phyloP scores from a whole-genome alignment of 2,797 vertebrate genomes.

The Scolopax bukidnonensis region DNA sequence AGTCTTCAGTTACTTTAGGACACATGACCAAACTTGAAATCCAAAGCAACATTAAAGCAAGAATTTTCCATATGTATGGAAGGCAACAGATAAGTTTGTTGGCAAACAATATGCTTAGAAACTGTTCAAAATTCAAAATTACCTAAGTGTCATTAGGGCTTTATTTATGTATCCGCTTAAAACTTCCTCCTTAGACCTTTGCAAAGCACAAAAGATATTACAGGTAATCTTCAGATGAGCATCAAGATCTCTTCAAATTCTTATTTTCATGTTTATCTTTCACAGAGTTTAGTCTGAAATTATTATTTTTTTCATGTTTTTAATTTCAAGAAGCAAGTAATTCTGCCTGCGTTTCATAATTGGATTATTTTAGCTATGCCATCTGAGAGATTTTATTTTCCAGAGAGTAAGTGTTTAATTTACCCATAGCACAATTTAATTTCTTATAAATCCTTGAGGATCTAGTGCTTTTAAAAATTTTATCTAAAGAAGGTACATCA shows the following conservation, averaged over 20 bases:
- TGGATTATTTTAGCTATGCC: not conserved
- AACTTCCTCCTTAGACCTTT: not conserved
- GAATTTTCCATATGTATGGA: not conserved
- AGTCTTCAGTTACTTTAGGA: not conserved
- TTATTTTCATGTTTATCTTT: not conserved
- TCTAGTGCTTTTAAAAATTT: not conserved
- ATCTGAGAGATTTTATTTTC: not conserved
- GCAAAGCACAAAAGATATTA: not conserved
- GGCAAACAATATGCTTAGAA: not conserved
- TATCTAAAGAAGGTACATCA: not conserved
- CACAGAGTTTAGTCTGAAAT: not conserved
- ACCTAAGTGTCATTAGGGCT: not conserved
- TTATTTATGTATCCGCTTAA: not conserved
- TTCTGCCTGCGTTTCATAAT: not conserved
- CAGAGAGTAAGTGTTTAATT: not conserved
- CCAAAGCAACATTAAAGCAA: not conserved
- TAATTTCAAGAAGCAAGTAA: not conserved
- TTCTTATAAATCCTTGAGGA: slow-evolving; percentile 6
- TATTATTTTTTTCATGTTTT: not conserved
- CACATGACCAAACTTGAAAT: not conserved
- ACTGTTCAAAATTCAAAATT: not conserved
- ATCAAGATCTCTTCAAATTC: not conserved
- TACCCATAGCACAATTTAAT: not conserved
- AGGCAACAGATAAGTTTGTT: not conserved
- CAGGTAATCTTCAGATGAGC: not conserved